Evolutionary conservation across 2,797 vertebrate genomes (phyloP).

Genomic region (Sebastolobus altivelis): DNA sequence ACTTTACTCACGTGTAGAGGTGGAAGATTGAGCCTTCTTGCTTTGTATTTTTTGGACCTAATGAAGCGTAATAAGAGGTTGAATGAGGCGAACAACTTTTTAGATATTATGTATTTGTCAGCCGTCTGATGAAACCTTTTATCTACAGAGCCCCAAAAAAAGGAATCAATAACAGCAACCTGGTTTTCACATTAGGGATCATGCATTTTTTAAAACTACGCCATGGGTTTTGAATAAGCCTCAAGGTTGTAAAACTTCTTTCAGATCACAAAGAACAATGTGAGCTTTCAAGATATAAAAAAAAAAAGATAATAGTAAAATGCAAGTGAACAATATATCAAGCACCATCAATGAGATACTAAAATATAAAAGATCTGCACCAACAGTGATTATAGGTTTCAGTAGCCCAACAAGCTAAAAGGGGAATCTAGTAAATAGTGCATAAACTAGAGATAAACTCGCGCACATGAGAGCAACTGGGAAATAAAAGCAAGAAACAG

Average conservation of each 20-base stretch:
- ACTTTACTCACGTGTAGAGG: neutral
- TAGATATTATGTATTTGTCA: neutral
- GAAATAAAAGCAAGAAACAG: conserved; percentile 45
- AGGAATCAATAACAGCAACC: conserved; percentile 22
- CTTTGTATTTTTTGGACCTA: neutral
- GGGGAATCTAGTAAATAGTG: conserved; percentile 19
- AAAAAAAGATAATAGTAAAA: neutral
- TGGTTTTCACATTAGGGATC: conserved; percentile 11
- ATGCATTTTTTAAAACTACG: neutral
- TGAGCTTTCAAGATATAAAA: neutral
- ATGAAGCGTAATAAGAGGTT: neutral
- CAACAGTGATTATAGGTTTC: neutral
- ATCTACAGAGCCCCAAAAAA: conserved; percentile 15
- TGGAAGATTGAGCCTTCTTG: neutral
- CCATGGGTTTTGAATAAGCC: conserved; percentile 9
- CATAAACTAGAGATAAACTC: conserved; percentile 24
- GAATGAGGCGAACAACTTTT: neutral
- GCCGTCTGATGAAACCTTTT: conserved; percentile 2
- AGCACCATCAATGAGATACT: neutral
- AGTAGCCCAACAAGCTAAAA: conserved; percentile 17
- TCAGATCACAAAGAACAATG: neutral
- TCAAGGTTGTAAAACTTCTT: neutral
- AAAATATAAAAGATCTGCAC: neutral
- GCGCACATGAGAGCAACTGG: conserved; percentile 16
- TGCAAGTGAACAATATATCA: conserved; percentile 5